These are phyloP conservation scores for Gobiocypris rarus DNA, from an alignment of 2,113 vertebrate species.

Conservation along the genomic window DNA sequence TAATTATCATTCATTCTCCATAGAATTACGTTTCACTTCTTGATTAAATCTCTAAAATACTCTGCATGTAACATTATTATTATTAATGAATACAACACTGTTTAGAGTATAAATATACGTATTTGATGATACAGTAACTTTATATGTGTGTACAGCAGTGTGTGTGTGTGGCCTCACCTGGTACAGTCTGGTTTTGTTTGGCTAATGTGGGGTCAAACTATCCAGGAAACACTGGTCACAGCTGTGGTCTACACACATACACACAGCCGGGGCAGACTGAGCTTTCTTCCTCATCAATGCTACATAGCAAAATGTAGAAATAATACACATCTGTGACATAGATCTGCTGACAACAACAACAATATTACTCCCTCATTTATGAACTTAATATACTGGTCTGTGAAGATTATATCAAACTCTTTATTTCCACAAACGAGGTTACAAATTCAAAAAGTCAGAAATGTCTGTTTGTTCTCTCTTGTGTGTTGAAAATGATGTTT, in stretches of 20 bases:
- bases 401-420: not conserved
- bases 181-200: conserved; percentile 26
- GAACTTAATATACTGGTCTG: not conserved
- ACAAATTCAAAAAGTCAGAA: not conserved
- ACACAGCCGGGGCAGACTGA: not conserved
- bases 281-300: not conserved
- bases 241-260: not conserved
- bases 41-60: not conserved
- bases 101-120: not conserved
- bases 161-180: conserved; percentile 17
- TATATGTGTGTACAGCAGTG: not conserved
- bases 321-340: not conserved
- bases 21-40: not conserved
- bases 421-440: not conserved
- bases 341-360: not conserved
- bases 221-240: conserved; percentile 19
- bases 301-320: not conserved
- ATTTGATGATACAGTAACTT: not conserved
- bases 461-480: not conserved
- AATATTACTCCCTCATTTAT: not conserved
- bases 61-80: not conserved
- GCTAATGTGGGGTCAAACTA: conserved; percentile 23
- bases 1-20: not conserved
- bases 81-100: not conserved
- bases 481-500: not conserved